Evolutionary conservation across 2,888 invertebrate genomes (phyloP).

Genomic region (Furcula furcula): DNA sequence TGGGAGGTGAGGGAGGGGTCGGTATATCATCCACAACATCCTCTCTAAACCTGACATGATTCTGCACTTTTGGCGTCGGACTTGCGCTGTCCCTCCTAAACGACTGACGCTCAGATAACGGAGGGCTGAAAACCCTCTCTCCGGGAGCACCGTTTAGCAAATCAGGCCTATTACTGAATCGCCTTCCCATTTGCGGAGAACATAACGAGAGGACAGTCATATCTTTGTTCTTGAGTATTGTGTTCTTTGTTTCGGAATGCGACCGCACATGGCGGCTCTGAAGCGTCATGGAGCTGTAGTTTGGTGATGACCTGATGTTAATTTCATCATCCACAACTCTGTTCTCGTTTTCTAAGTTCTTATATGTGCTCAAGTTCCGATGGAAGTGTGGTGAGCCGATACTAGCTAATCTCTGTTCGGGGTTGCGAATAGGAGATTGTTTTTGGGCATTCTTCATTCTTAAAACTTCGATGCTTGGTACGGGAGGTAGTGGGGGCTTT

Average conservation of each 20-base stretch:
- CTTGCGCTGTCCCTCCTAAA: slow-evolving; percentile 56
- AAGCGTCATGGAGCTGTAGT: slow-evolving; percentile 66
- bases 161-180: slow-evolving; percentile 71
- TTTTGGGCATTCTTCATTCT: slow-evolving; percentile 79
- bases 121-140: slow-evolving; percentile 65
- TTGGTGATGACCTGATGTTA: slow-evolving; percentile 50
- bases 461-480: slow-evolving; percentile 83
- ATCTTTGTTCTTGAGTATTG: slow-evolving; percentile 72
- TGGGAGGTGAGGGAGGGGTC: slow-evolving; percentile 72
- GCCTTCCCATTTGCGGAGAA: slow-evolving; percentile 80
- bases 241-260: slow-evolving; percentile 72
- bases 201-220: slow-evolving; percentile 71
- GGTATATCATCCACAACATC: slow-evolving; percentile 70
- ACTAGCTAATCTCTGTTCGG: slow-evolving; percentile 80
- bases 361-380: slow-evolving; percentile 80
- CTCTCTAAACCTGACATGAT: slow-evolving; percentile 75
- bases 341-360: slow-evolving; percentile 80
- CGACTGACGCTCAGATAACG: slow-evolving; percentile 55
- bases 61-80: slow-evolving; percentile 62
- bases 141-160: slow-evolving; percentile 68
- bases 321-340: slow-evolving; percentile 61
- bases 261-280: slow-evolving; percentile 72
- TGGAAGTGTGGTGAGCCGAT: slow-evolving; percentile 85
- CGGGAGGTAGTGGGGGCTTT: slow-evolving; percentile 88
- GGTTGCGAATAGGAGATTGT: slow-evolving; percentile 65